Evolutionary conservation across 2,797 vertebrate genomes (phyloP).

Genomic region (Lepidocolaptes lacrymiger): DNA sequence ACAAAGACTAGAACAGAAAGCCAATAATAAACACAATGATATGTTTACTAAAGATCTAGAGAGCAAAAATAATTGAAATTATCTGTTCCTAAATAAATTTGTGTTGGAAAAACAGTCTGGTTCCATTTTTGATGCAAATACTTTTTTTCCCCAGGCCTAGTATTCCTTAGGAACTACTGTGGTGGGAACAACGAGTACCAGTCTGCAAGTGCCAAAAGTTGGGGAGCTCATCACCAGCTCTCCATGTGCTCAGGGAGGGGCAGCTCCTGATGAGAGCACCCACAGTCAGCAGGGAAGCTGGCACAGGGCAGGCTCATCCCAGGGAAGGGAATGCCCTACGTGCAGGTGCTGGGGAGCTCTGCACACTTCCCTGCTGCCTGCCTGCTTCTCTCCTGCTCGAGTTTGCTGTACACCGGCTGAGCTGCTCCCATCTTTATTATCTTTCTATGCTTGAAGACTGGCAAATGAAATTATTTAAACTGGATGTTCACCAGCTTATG

Average conservation of each 20-base stretch:
- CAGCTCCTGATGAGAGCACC: background rate
- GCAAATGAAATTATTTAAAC: background rate
- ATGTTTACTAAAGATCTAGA: constrained; percentile 29
- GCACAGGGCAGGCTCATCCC: background rate
- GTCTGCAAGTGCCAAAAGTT: background rate
- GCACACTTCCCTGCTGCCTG: background rate
- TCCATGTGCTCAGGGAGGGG: fast-evolving
- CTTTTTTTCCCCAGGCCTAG: background rate
- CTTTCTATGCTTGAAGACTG: background rate
- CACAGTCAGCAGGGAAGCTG: background rate
- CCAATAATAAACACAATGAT: constrained; percentile 23
- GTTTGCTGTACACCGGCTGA: background rate
- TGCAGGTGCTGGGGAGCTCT: background rate
- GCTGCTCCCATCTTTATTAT: background rate
- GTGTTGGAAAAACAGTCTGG: background rate
- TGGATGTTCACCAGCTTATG: background rate
- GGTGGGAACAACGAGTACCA: background rate
- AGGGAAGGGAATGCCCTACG: background rate
- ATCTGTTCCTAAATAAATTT: background rate
- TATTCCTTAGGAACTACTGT: background rate
- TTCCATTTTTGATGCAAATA: background rate
- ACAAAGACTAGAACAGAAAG: background rate
- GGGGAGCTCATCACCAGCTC: background rate
- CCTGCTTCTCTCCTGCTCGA: background rate
- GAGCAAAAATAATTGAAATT: background rate